Evolutionary conservation across 2,113 vertebrate species (phyloP), one percentile per base, ranked within the genome.

Genomic region (Mola mola): DNA sequence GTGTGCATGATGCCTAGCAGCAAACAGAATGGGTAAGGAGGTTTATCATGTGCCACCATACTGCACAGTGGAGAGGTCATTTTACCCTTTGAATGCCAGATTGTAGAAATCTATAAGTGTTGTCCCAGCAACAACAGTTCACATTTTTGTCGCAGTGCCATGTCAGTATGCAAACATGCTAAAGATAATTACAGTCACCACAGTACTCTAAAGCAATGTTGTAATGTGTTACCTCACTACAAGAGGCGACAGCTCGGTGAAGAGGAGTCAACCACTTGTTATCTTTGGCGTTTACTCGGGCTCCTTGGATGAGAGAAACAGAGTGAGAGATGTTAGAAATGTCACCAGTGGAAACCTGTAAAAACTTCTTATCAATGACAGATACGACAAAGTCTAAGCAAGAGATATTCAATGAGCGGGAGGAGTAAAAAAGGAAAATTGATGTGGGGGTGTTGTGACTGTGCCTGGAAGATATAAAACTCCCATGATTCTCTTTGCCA

Each of bases 271-370:
- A 93, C 97, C 97, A 98, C 92, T 97, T 97, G 93, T 94, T 97
- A 89, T 99, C 97, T 98, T 98, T 99, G 95, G 97, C 96, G 94
- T 99, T 99, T 92, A 98, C 97, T 94, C 96, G 92, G 89, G 95
- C 97, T 92, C 97, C 97, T 98, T 55, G 38, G 37, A 36, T 15
- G 43, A 52, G 33, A 59, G 36, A 44, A 46, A n/a, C n/a, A n/a
- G 13, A 48, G 16, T 40, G 22, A 61, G 6, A 72, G 40, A 66
- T 26, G 21, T 62, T 7, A 62, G 10, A 20, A 11, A 46, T 13
- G 36, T 50, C 26, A 67, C 52, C 26, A 59, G 8, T 28, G 29
- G 36, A 51, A 49, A 11, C 9, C 5, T 10, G 11, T 15, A 13
- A 33, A 52, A 49, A 37, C 1, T 1, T 26, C 21, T 57, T 2